Evolutionary conservation across 2,888 invertebrate species (phyloP), one percentile per base, ranked within the genome.

Genomic region (Spicauda simplicius): DNA sequence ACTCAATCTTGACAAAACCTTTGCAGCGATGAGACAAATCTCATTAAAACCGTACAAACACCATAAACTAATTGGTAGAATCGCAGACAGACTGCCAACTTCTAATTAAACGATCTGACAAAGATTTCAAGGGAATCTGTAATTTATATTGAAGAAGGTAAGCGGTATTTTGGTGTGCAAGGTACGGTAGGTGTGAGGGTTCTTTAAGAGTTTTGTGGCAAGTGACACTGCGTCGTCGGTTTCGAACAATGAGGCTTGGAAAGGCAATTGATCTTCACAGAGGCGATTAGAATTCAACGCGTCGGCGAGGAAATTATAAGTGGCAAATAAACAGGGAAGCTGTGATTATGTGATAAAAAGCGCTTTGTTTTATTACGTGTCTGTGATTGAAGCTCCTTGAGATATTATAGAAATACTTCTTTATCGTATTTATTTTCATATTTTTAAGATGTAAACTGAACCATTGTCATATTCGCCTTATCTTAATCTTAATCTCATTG

Each of bases 11-110:
- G 50, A 56, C 48, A 50, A 66, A 60, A 55, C 53, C 45, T 8
- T 50, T 12, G 50, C 10, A 18, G 54, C 37, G 33, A 61, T 57
- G 61, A 61, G 67, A 67, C 61, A 67, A 76, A 76, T 79, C 87
- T 89, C 88, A 83, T 90, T 90, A 90, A 89, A 88, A 86, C 76
- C 78, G 75, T 81, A 83, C 85, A 84, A 87, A 81, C 81, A 82
- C 84, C 85, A 86, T 87, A 81, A 85, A 86, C 81, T 86, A 88
- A 90, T 89, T 84, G 87, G 79, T 75, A 80, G 83, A 80, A 79
- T 76, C 78, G 85, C 82, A 86, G 81, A 76, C 81, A 77, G 76
- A 76, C 76, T 72, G 76, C 73, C 73, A 81, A 82, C 79, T 85
- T 85, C 80, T 85, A 87, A 88, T 90, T 87, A 88, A 88, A 83